Evolutionary conservation across 2,113 vertebrate genomes (phyloP), one percentile per base, ranked within the genome.

Genomic region (Pseudorasbora parva): DNA sequence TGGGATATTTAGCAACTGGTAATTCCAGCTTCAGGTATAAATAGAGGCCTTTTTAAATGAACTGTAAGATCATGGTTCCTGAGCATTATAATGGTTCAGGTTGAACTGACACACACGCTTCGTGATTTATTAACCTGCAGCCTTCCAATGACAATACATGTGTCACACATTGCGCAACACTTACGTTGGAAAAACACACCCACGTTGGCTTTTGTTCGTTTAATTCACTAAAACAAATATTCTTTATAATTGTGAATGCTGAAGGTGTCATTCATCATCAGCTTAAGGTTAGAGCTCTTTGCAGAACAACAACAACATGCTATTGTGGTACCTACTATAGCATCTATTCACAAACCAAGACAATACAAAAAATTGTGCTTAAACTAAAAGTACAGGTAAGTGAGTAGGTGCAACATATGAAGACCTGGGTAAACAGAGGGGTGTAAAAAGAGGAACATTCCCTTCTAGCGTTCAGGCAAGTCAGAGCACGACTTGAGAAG

Each of bases 401-500:
- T 27, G 47, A 7, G 3, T 21, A 75, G 5, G 11, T 33, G 45
- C 43, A 68, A 51, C 17, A n/a, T 25, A 47, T 27, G 37, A 79
- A 79, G 37, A 79, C n/a, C 9, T 47, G 9, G 57, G 56, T 30
- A 78, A 78, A 62, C 77, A 47, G 9, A 66, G 14, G 21, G 27
- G 79, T 6, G 78, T 69, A 69, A 69, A 30, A 69, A 12, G 8
- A 69, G 47, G 47, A 37, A 54, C 79, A 81, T 81, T 69, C 47
- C 62, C 62, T 81, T 23, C 64, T 19, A 23, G n/a, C 19, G 17
- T 81, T 81, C 79, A 37, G 60, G 12, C 79, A 81, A 81, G 79
- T 81, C 62, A 1, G 2, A 69, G 79, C 79, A 81, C 8, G 79
- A 69, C 64, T 54, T 56, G 57, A 62, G 14, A 25, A 8, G 30